phyloP scores from a whole-genome alignment of 2,797 vertebrate species.

The Microctenopoma stevenorrisi region DNA sequence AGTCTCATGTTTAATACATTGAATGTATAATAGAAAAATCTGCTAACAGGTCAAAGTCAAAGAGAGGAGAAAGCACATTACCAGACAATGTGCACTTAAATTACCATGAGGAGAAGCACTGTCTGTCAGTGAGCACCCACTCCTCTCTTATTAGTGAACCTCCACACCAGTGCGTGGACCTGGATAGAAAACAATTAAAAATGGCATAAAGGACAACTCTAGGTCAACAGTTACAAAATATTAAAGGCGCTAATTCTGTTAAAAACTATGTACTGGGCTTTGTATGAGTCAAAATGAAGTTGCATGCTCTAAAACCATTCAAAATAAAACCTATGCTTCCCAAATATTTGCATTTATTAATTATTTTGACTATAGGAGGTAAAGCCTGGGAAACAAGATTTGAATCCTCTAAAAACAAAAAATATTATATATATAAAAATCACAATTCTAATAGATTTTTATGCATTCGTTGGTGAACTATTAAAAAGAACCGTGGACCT shows the following conservation, averaged over 20 bases:
- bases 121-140: constrained; percentile 96
- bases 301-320: neutral
- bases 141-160: constrained; percentile 94
- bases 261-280: neutral
- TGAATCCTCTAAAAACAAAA: neutral
- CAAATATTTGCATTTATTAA: constrained; percentile 3
- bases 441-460: neutral
- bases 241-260: neutral
- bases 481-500: too few species aligned
- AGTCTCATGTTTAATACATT: neutral
- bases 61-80: neutral
- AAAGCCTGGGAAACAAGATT: constrained; percentile 1
- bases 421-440: neutral
- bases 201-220: constrained; percentile 3
- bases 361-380: too few species aligned
- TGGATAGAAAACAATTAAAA: constrained; percentile 62
- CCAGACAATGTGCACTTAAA: constrained; percentile 2
- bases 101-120: constrained; percentile 95
- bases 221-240: neutral
- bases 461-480: constrained; percentile 17
- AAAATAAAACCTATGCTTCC: neutral
- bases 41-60: constrained; percentile 3
- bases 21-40: neutral
- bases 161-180: constrained; percentile 94
- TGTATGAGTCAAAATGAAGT: neutral